Evolutionary conservation across 2,888 invertebrate species (phyloP), one percentile per base, ranked within the genome.

Genomic region (Hirtodrosophila duncani): DNA sequence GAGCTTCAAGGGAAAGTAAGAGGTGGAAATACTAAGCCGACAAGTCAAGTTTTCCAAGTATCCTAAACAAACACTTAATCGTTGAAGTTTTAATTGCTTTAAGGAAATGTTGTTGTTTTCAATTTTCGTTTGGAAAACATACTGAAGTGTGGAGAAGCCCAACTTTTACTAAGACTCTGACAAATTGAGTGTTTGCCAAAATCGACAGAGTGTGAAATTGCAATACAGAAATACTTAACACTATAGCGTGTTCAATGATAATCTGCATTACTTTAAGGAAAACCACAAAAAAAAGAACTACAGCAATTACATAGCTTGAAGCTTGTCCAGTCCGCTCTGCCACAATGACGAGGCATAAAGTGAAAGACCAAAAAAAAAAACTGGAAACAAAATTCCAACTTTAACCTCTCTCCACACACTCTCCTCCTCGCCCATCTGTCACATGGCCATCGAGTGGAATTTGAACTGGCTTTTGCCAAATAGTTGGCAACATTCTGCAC

Each of bases 51-150:
- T 59, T 34, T 38, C 11, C 29, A 43, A 51, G 27, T 59, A 33
- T 38, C 11, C 29, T 41, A 51, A 24, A 34, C 72, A 56, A 65
- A 53, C 48, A 64, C 21, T 55, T 63, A 55, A 66, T 69, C 60
- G 63, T 45, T 39, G 51, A 74, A 74, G 57, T 70, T 69, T 70
- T 63, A 61, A 74, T 74, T 66, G 57, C 53, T 21, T 55, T 44
- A 27, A 7, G 11, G 14, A 43, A 67, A 45, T 43, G 20, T 50
- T 60, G 30, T 52, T 48, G 4, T 23, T 21, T 6, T 21, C 13
- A 9, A 9, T n/a, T 18, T 26, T 18, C 29, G 2, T 17, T 20
- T 10, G 20, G 13, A 39, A 20, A 39, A 13, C 8, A 9, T 6
- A 13, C 9, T 17, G 13, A 30, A 39, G 14, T 24, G 2, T 11